phyloP scores from a whole-genome alignment of 2,797 vertebrate genomes.

The Syngnathus rostellatus region DNA sequence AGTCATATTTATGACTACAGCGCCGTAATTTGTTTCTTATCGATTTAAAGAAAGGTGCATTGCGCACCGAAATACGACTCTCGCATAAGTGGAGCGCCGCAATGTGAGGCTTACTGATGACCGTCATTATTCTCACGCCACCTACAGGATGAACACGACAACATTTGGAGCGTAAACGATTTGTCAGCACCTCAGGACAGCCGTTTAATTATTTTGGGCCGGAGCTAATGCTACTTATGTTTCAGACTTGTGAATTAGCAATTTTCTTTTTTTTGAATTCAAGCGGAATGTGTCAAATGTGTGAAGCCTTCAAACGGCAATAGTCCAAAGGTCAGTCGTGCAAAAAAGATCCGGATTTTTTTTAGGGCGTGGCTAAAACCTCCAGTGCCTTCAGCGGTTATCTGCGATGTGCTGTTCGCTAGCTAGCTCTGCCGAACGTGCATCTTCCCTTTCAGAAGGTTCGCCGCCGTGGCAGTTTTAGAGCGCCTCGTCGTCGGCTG shows the following conservation, averaged over 20 bases:
- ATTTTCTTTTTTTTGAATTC: neutral
- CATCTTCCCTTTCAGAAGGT: neutral
- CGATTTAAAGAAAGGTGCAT: neutral
- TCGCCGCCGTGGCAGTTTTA: neutral
- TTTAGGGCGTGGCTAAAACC: no score
- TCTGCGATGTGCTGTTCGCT: neutral
- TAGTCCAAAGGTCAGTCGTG: neutral
- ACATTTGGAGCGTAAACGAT: neutral
- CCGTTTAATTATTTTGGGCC: neutral
- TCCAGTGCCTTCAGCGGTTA: neutral
- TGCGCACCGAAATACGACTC: neutral
- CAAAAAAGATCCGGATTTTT: no score
- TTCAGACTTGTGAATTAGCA: neutral
- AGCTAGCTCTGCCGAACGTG: neutral
- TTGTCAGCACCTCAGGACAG: neutral
- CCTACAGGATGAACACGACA: neutral
- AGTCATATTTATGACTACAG: slow-evolving; percentile 12
- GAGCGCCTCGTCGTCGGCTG: neutral
- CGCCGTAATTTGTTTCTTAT: neutral
- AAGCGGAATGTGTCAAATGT: neutral
- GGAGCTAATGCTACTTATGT: neutral
- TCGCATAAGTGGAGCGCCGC: neutral
- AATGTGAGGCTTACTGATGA: neutral
- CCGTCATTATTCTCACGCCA: neutral
- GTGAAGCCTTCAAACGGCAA: neutral